Percentiles rank a stretch among this genome's conserved stretches.
phyloP scores from a whole-genome alignment of 2,888 invertebrate species.

The Bruchidius siliquastri region DNA sequence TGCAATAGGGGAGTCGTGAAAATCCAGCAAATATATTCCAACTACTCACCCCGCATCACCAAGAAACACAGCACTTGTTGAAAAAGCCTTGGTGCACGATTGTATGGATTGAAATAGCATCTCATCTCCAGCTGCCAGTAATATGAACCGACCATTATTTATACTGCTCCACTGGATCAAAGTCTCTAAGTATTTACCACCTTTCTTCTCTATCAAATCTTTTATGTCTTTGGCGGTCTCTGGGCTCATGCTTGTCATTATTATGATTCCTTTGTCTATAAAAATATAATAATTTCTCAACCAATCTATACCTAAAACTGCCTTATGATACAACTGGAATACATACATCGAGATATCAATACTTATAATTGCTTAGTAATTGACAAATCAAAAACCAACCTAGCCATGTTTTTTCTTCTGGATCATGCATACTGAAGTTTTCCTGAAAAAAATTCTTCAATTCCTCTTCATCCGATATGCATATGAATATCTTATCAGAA shows the following conservation, averaged over 20 bases:
- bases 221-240: constrained; percentile 90
- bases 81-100: constrained; percentile 92
- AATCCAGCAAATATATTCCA: no score
- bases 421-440: constrained; percentile 84
- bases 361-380: no score
- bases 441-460: constrained; percentile 94
- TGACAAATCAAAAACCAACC: constrained; percentile 37
- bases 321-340: no score
- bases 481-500: constrained; percentile 92
- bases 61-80: constrained; percentile 46
- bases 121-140: constrained; percentile 86
- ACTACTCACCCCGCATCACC: constrained; percentile 18
- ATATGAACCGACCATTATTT: constrained; percentile 69
- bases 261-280: constrained; percentile 67
- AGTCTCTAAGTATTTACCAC: constrained; percentile 89
- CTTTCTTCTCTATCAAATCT: constrained; percentile 81
- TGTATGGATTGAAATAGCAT: constrained; percentile 89
- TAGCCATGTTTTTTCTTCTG: constrained; percentile 62
- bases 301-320: no score
- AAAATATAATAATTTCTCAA: background rate
- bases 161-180: constrained; percentile 74
- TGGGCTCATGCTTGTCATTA: constrained; percentile 93
- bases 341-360: no score
- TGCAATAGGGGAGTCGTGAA: no score
- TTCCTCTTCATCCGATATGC: constrained; percentile 88